Evolutionary conservation across 2,888 invertebrate species (phyloP).

Genomic region (Cosmia pyralina): DNA sequence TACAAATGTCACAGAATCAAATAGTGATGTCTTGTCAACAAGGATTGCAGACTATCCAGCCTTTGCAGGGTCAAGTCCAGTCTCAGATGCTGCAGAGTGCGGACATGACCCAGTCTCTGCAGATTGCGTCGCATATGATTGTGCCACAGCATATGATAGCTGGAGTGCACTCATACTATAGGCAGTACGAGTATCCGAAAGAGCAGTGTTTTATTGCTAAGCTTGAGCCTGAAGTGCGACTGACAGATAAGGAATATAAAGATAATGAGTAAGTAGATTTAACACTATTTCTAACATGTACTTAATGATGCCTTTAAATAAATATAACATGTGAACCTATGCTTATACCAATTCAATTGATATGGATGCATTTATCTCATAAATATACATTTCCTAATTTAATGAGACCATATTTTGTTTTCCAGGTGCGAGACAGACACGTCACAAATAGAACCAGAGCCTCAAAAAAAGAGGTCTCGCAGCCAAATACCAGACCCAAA

Average conservation of each 20-base stretch:
- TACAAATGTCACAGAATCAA: slow-evolving; percentile 78
- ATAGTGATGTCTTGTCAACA: slow-evolving; percentile 84
- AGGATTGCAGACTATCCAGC: slow-evolving; percentile 74
- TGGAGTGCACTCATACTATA: slow-evolving; percentile 78
- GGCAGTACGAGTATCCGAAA: slow-evolving; percentile 81
- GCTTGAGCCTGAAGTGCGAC: slow-evolving; percentile 72
- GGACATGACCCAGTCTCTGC: slow-evolving; percentile 78
- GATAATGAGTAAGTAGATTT: slow-evolving; percentile 75
- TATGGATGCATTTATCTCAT: too few species aligned
- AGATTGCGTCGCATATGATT: slow-evolving; percentile 82
- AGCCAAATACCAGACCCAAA: slow-evolving; percentile 79
- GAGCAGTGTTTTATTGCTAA: slow-evolving; percentile 78
- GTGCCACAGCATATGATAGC: slow-evolving; percentile 82
- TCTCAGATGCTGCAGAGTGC: slow-evolving; percentile 74
- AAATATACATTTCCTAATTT: neutral
- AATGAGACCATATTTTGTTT: neutral
- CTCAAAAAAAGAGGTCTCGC: slow-evolving; percentile 71
- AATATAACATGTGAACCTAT: neutral
- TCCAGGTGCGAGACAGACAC: slow-evolving; percentile 49
- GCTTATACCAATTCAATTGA: neutral
- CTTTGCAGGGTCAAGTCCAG: slow-evolving; percentile 60
- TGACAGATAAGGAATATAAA: slow-evolving; percentile 73
- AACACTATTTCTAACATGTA: neutral
- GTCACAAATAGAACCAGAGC: slow-evolving; percentile 37
- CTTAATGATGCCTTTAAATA: neutral